phyloP scores from a whole-genome alignment of 2,113 vertebrate genomes.

The Bombycilla garrulus region DNA sequence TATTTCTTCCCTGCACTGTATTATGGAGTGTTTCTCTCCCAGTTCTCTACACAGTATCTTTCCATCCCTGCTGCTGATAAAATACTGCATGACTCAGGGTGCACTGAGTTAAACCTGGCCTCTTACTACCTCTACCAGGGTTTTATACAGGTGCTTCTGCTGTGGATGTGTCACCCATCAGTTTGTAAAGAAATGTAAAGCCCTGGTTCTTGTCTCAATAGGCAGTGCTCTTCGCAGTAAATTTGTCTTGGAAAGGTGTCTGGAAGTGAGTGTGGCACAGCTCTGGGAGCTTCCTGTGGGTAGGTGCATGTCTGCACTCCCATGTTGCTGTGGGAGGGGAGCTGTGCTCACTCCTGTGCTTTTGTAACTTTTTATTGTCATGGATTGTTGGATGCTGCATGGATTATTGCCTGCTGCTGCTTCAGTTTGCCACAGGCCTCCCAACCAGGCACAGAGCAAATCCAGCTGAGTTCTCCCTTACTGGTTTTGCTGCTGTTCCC shows the following conservation, averaged over 20 bases:
- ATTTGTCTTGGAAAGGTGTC: neutral
- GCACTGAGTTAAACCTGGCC: neutral
- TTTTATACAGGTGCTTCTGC: neutral
- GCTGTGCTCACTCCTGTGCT: neutral
- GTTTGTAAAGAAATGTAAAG: neutral
- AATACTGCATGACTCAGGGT: rapidly evolving
- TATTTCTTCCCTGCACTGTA: neutral
- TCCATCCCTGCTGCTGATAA: neutral
- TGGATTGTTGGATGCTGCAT: neutral
- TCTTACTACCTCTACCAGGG: neutral
- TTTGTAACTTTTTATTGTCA: neutral
- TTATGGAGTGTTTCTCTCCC: neutral
- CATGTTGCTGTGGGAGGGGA: neutral
- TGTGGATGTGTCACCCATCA: neutral
- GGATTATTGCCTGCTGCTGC: neutral
- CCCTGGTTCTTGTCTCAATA: neutral
- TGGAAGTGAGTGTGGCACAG: neutral
- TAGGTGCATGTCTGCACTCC: neutral
- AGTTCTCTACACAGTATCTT: neutral
- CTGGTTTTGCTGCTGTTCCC: neutral
- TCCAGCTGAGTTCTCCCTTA: rapidly evolving
- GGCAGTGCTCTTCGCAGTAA: neutral
- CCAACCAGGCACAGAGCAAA: neutral
- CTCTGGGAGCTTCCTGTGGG: neutral
- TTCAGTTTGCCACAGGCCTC: neutral